A percentile compares a stretch with the other conserved stretches of the same genome.
phyloP scores from a whole-genome alignment of 2,888 invertebrate species.

The Diarsia rubi region DNA sequence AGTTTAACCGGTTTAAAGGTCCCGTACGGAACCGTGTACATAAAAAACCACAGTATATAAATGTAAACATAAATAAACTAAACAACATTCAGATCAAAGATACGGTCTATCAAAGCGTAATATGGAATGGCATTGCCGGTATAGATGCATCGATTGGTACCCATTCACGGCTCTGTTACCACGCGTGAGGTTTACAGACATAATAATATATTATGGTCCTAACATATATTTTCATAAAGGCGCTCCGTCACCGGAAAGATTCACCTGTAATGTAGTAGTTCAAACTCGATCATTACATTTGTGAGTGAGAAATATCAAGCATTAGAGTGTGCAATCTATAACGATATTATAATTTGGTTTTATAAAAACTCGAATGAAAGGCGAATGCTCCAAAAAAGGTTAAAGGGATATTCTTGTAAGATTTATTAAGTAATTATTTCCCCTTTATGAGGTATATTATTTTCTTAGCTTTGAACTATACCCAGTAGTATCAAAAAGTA shows the following conservation, averaged over 20 bases:
- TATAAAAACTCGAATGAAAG: not conserved
- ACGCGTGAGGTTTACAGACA: not conserved
- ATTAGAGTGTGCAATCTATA: not conserved
- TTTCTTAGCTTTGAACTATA: too few species aligned
- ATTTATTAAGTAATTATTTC: too few species aligned
- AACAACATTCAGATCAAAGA: conserved; percentile 3
- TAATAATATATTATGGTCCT: not conserved
- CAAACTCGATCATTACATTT: not conserved
- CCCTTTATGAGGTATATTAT: too few species aligned
- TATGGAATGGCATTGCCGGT: not conserved
- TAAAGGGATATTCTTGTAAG: too few species aligned
- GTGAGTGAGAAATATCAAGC: not conserved
- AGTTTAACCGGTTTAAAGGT: too few species aligned
- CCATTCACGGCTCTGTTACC: conserved; percentile 10
- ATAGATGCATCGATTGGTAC: conserved; percentile 25
- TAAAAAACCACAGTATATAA: too few species aligned
- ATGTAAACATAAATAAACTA: conserved; percentile 1
- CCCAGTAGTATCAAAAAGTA: too few species aligned
- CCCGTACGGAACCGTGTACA: too few species aligned
- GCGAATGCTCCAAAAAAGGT: too few species aligned
- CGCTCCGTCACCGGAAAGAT: not conserved
- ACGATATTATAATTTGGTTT: not conserved
- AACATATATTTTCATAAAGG: conserved; percentile 2
- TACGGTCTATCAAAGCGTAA: conserved; percentile 10
- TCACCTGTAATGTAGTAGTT: not conserved